phyloP scores from a whole-genome alignment of 2,113 vertebrate genomes.

The Syrmaticus mikado region DNA sequence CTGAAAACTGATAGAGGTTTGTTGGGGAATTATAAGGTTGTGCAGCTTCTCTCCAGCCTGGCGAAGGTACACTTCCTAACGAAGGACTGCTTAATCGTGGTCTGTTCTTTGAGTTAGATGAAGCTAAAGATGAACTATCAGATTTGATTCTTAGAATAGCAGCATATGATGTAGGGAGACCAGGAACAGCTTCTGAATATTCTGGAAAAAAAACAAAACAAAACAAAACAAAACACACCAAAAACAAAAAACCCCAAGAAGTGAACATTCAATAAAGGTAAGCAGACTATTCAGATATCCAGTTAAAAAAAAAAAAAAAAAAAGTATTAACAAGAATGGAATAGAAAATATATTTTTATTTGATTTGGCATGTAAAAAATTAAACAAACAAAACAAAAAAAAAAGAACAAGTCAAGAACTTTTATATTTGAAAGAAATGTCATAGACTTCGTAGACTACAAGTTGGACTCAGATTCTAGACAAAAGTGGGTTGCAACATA shows the following conservation, averaged over 20 bases:
- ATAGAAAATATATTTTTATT: neutral
- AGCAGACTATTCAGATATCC: neutral
- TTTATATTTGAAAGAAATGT: neutral
- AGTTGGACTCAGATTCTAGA: neutral
- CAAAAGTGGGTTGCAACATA: neutral
- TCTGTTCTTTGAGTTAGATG: slow-evolving; percentile 81
- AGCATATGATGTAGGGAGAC: slow-evolving; percentile 85
- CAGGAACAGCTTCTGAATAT: slow-evolving; percentile 82
- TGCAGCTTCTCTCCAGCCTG: slow-evolving; percentile 82
- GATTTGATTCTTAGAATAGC: slow-evolving; percentile 89
- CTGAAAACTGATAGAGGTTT: slow-evolving; percentile 84
- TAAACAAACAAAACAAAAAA: neutral
- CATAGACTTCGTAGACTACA: neutral
- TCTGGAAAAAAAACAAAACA: slow-evolving; percentile 65
- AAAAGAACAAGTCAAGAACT: neutral
- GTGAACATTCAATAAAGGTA: neutral
- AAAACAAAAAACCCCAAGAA: neutral
- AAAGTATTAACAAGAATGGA: neutral
- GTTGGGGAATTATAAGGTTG: slow-evolving; percentile 81
- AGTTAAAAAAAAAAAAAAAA: neutral
- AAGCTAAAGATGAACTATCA: slow-evolving; percentile 81
- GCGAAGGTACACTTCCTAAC: slow-evolving; percentile 68
- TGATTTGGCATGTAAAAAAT: neutral
- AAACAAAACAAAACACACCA: neutral
- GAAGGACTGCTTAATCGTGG: slow-evolving; percentile 76